phyloP scores from a whole-genome alignment of 1,140 invertebrate species.

The Brachionus koreanus region DNA sequence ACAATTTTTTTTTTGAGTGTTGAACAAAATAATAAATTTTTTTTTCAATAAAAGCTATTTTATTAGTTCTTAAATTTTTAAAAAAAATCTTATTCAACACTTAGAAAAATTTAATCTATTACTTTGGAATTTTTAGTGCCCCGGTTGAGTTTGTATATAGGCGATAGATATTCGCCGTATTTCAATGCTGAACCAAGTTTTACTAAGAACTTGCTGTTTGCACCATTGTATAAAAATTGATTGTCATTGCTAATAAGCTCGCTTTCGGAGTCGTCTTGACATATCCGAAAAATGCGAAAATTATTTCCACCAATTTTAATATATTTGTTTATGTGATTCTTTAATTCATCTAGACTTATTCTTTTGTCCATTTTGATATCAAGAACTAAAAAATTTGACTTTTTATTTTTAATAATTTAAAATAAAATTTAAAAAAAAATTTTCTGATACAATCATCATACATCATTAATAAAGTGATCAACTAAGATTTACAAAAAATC shows the following conservation, averaged over 20 bases:
- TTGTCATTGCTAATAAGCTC: neutral
- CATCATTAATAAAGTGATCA: no score
- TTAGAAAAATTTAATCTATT: neutral
- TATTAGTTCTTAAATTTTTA: no score
- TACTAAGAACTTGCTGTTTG: slow-evolving; percentile 18
- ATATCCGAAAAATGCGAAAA: slow-evolving; percentile 17
- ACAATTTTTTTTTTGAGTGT: neutral
- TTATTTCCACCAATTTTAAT: neutral
- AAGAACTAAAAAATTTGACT: neutral
- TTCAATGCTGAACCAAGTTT: slow-evolving; percentile 17
- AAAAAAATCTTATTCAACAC: no score
- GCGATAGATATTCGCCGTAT: slow-evolving; percentile 24
- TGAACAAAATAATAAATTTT: no score
- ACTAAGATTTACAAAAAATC: no score
- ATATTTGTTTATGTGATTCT: slow-evolving; percentile 9
- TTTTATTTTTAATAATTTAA: no score
- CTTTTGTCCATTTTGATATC: slow-evolving; percentile 40
- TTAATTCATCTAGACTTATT: neutral
- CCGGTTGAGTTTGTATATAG: neutral
- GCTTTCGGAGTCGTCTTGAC: neutral
- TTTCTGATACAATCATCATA: no score
- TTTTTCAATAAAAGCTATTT: no score
- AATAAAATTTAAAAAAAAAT: no score
- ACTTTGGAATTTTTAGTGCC: neutral
- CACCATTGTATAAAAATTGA: slow-evolving; percentile 20